These are phyloP conservation scores for Trilocha varians DNA, from an alignment of 2,888 invertebrate species.

Conservation along the genomic window DNA sequence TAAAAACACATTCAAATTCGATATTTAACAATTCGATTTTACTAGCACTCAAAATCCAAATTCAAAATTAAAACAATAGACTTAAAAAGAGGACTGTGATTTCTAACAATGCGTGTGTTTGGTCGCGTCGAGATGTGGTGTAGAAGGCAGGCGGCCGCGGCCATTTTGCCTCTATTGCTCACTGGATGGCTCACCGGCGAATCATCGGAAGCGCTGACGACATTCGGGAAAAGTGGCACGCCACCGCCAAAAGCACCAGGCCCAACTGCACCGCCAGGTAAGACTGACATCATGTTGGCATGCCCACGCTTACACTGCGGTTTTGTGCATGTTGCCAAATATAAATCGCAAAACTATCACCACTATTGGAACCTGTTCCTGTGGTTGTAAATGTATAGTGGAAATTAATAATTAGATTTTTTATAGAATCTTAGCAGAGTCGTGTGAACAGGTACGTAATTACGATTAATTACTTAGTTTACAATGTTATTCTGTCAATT, in stretches of 20 bases:
- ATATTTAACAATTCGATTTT: too few relatives aligned
- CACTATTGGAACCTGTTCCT: too few relatives aligned
- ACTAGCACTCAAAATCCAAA: neutral
- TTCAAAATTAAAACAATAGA: neutral
- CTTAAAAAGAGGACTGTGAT: neutral
- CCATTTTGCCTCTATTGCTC: slow-evolving; percentile 49
- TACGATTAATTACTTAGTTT: too few relatives aligned
- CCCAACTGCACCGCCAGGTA: slow-evolving; percentile 74
- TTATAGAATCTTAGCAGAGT: too few relatives aligned
- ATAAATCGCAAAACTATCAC: neutral
- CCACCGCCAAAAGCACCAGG: slow-evolving; percentile 69
- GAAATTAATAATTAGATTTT: too few relatives aligned
- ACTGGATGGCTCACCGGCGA: slow-evolving; percentile 58
- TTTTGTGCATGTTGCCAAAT: neutral
- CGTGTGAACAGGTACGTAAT: too few relatives aligned
- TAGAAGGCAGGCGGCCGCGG: slow-evolving; percentile 47
- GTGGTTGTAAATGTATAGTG: too few relatives aligned
- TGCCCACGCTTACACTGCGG: neutral
- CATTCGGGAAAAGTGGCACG: slow-evolving; percentile 79
- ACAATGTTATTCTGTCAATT: too few relatives aligned
- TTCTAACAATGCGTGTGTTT: slow-evolving; percentile 41
- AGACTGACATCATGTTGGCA: slow-evolving; percentile 20
- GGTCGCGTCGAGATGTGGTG: slow-evolving; percentile 62
- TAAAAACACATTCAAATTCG: neutral
- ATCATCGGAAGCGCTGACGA: slow-evolving; percentile 76